Conservation (phyloP, 2,113 vertebrate genomes). For the Copsychus sechellarum region DNA sequence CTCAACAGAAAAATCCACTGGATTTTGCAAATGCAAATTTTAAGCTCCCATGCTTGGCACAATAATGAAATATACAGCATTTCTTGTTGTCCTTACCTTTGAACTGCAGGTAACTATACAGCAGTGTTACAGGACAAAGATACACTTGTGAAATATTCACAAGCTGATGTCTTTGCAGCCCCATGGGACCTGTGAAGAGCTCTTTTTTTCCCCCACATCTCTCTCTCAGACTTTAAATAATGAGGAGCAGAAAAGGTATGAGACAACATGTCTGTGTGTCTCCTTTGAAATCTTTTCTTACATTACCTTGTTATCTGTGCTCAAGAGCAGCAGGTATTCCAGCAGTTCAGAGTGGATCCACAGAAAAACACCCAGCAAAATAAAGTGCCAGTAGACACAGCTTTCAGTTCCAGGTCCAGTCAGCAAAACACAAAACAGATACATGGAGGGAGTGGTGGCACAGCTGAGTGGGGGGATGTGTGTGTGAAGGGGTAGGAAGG, state of each 20-base stretch:
- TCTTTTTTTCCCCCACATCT: conserved; percentile 42
- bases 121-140: conserved; percentile 60
- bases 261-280: conserved; percentile 59
- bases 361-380: conserved; percentile 11
- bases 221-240: conserved; percentile 70
- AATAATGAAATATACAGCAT: conserved; percentile 10
- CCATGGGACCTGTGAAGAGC: conserved; percentile 68
- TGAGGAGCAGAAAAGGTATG: conserved; percentile 59
- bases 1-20: neutral
- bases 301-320: conserved; percentile 64
- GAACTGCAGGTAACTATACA: conserved; percentile 57
- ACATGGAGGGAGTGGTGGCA: neutral
- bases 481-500: neutral
- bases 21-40: neutral
- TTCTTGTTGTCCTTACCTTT: conserved; percentile 55
- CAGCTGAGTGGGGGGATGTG: neutral
- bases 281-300: conserved; percentile 65
- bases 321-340: conserved; percentile 52
- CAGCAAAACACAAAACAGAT: neutral
- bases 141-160: conserved; percentile 66
- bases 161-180: conserved; percentile 60
- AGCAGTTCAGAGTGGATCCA: conserved; percentile 27
- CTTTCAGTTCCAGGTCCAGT: neutral
- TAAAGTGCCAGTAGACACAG: neutral
- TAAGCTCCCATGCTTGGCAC: neutral